Evolutionary conservation across 2,888 invertebrate species (phyloP), one percentile per base, ranked within the genome.

Genomic region (Napeogenes inachia): DNA sequence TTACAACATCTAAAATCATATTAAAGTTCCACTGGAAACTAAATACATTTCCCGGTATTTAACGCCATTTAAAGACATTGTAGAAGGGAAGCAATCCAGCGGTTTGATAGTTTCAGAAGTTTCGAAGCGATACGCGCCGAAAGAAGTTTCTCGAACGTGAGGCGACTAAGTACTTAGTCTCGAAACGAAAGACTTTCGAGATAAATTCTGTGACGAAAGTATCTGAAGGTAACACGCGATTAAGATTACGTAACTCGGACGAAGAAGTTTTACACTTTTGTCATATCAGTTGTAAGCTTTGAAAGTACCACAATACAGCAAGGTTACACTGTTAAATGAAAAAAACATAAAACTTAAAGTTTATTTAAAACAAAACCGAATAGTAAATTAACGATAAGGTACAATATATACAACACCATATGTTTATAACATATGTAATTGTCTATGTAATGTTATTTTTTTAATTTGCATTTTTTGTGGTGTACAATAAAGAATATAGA

Each of bases 81-180:
- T 50, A 46, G 47, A 56, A 53, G 47, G 59, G 59, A 62, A 59
- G 45, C 47, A 53, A 68, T 59, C 60, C 61, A 59, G 73, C 70
- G 74, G 72, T 73, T 73, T 75, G 76, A 77, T 78, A 77, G 78
- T 84, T 78, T 68, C 68, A 71, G 71, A 82, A 85, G 77, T 84
- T 81, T 79, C 71, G 69, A 78, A 76, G 84, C 80, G 81, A 83
- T 78, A 79, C 79, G 73, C 75, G 77, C 73, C 73, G 75, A 84
- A 84, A 84, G 85, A 85, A 85, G 80, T 85, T 85, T 73, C 70
- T 57, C 64, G 77, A 75, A 80, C 87, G 87, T 86, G 87, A 82
- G 76, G 67, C 61, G 85, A 84, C 77, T 85, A 57, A 58, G 62
- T 56, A 61, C 63, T 59, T 57, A 45, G 8, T 55, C 45, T 59